Evolutionary conservation across 2,888 invertebrate species (phyloP), one percentile per base, ranked within the genome.

Genomic region (Automeris io): DNA sequence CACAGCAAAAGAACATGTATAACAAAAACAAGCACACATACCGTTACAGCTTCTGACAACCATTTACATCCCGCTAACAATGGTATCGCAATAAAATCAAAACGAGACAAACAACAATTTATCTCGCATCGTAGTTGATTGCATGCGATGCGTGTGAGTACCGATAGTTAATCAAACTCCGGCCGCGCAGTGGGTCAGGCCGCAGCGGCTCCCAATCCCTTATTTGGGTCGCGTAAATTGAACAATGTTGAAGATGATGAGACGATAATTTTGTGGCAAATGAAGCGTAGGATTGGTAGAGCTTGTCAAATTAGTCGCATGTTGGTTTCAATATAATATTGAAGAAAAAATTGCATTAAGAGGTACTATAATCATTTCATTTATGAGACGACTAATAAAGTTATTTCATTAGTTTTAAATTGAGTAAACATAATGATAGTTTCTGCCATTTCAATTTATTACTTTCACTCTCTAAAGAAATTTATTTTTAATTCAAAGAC

Each of bases 41-140:
- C 21, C 33, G 12, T 26, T 21, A 25, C 13, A 24, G 7, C 35
- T 18, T 18, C 38, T 33, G 32, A 38, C 40, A 46, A 45, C 49
- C 46, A 47, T 59, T 62, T 56, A 57, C 53, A 57, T 39, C 44
- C 44, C 42, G 33, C 48, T 43, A 57, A 69, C 70, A 70, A 67
- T 67, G 45, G 58, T 47, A 51, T 36, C 40, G 53, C 62, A 70
- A 72, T 70, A 70, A 67, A 70, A 68, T 37, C 23, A 18, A n/a
- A 31, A 51, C 58, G 61, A 68, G 61, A 73, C 69, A 69, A 70
- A 69, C 63, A 70, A 69, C 63, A 62, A 65, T 63, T 63, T 56
- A 57, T 55, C 54, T 63, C 59, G 59, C 61, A 61, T 54, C 54
- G 56, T 47, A 49, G 51, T 54, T 61, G 70, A 72, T 73, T 66